phyloP scores from a whole-genome alignment of 1,140 invertebrate species.

The Belonocnema kinseyi region DNA sequence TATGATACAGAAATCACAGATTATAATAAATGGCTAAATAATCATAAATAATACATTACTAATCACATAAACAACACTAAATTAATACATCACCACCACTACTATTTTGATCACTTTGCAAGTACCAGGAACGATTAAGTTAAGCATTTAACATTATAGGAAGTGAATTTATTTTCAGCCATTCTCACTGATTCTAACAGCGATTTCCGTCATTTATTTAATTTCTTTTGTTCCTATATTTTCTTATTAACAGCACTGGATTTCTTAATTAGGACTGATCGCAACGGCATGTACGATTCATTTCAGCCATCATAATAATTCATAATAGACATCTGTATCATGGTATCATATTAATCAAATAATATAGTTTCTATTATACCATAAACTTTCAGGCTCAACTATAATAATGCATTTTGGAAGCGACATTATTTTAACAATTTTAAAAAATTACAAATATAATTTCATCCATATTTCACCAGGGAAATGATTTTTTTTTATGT shows the following conservation, averaged over 20 bases:
- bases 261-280: background rate
- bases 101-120: no score
- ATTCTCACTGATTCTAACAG: background rate
- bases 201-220: background rate
- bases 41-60: background rate
- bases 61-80: no score
- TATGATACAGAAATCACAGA: conserved; percentile 34
- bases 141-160: no score
- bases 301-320: background rate
- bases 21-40: background rate
- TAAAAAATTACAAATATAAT: conserved; percentile 27
- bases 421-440: background rate
- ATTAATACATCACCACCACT: no score
- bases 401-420: background rate
- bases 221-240: background rate
- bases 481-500: conserved; percentile 7
- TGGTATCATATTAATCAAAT: background rate
- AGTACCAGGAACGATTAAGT: no score
- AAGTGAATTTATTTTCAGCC: no score
- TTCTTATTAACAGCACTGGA: conserved; percentile 11
- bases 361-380: background rate
- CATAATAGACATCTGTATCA: background rate
- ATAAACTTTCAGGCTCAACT: background rate
- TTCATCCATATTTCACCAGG: conserved; percentile 4
- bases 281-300: background rate